Evolutionary conservation across 1,140 invertebrate genomes (phyloP), one percentile per base, ranked within the genome.

Genomic region (Nasonia vitripennis): DNA sequence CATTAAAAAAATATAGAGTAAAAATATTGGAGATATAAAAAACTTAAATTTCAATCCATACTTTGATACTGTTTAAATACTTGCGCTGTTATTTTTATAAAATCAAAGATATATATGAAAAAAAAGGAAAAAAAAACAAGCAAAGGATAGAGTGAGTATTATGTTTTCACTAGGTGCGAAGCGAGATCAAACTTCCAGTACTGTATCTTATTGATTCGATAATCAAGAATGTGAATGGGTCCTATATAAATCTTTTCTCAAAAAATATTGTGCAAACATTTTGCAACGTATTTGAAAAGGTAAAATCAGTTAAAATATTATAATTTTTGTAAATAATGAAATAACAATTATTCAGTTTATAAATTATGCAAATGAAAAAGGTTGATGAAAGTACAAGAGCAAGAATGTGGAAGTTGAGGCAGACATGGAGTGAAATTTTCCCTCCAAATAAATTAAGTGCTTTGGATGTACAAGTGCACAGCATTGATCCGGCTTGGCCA

Each of bases 201-300:
- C 95, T 99, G 89, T 99, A 99, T 95, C 96, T 99, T 94, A 98
- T 99, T 92, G 99, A 99, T 95, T 99, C 98, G 84, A 99, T 99
- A 90, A 96, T 99, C 93, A 99, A 99, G 95, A 99, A 99, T 95
- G 96, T 99, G 88, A 96, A 96, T 89, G 95, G 95, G 89, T 95
- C 95, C 73, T 99, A 99, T 94, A 95, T 96, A 62, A 93, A 95
- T 90, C 95, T 98, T 87, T 99, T 99, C 93, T 95, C 96, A 27
- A 95, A 97, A 92, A 97, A 97, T 93, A 97, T 98, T 89, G 97
- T 97, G 85, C 95, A 95, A 89, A 96, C 96, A 90, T 98, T 98
- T 94, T 95, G 95, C 89, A 94, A 94, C 90, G 97, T 97, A 31
- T 99, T 99, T 94, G 97, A 98, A 94, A 96, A 98, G 97, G 98